Percentiles rank a stretch among this genome's conserved stretches.
Conservation (phyloP, 2,888 invertebrate species). For the Agriopis leucophaearia region DNA sequence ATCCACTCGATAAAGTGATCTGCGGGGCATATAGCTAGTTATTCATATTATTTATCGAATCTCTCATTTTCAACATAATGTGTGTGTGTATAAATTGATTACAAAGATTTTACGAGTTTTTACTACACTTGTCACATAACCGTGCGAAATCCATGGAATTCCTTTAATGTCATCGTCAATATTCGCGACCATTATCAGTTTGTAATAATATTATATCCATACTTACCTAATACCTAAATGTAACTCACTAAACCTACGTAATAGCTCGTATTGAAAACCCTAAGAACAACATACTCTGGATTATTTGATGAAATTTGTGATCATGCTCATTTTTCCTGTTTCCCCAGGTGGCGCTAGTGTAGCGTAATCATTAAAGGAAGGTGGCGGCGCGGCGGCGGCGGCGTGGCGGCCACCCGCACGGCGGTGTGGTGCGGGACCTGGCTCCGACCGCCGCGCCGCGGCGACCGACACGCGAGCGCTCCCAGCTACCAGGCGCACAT, state of each 20-base stretch:
- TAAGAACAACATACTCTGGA: background rate
- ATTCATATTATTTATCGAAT: no score
- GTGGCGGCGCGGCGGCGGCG: background rate
- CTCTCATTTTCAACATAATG: no score
- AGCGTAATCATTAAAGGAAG: background rate
- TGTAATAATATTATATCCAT: background rate
- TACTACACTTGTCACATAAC: background rate
- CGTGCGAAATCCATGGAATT: no score
- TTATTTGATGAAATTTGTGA: no score
- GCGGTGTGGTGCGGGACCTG: constrained; percentile 51
- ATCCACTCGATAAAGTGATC: no score
- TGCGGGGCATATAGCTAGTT: no score
- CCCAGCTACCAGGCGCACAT: constrained; percentile 76
- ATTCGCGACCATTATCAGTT: background rate
- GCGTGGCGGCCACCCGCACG: constrained; percentile 31
- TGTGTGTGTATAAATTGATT: no score
- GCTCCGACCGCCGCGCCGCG: constrained; percentile 79
- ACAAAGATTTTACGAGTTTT: no score
- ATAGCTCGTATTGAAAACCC: background rate
- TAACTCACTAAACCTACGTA: background rate
- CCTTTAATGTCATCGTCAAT: background rate
- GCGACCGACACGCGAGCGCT: constrained; percentile 85
- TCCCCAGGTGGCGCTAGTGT: background rate
- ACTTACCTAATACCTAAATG: background rate
- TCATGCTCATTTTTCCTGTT: background rate